Percentiles rank a stretch among this genome's conserved stretches.
Conservation (phyloP, 2,797 vertebrate genomes). For the Anguilla anguilla region DNA sequence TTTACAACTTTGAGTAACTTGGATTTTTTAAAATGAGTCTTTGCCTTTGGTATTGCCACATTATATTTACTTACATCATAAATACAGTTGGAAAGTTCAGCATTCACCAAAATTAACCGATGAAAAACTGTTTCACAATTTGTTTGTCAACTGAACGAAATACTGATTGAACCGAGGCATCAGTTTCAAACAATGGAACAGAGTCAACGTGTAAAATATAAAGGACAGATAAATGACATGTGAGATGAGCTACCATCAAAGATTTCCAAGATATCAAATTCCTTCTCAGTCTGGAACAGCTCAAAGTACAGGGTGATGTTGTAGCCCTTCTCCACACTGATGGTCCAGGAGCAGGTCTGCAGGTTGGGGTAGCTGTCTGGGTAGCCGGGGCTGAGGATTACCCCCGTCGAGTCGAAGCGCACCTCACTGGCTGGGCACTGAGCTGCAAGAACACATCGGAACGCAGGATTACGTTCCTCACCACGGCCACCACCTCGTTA, state of each 20-base stretch:
- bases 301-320: conserved; percentile 95
- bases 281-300: conserved; percentile 96
- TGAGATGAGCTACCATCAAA: conserved; percentile 86
- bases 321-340: conserved; percentile 96
- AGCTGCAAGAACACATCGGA: conserved; percentile 69
- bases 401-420: conserved; percentile 92
- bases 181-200: background rate
- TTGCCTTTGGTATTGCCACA: background rate
- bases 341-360: conserved; percentile 97
- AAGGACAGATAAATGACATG: background rate
- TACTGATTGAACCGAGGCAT: background rate
- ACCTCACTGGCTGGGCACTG: conserved; percentile 96
- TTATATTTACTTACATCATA: background rate
- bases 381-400: conserved; percentile 95
- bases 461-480: conserved; percentile 27
- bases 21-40: too few relatives aligned
- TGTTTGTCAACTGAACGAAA: background rate
- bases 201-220: background rate
- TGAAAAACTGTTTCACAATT: background rate
- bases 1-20: background rate
- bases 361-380: conserved; percentile 98
- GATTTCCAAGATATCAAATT: conserved; percentile 97
- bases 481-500: background rate
- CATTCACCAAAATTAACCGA: background rate
- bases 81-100: background rate